These are phyloP conservation scores for Papilio xuthus DNA, from an alignment of 1,140 invertebrate species.

Conservation along the genomic window DNA sequence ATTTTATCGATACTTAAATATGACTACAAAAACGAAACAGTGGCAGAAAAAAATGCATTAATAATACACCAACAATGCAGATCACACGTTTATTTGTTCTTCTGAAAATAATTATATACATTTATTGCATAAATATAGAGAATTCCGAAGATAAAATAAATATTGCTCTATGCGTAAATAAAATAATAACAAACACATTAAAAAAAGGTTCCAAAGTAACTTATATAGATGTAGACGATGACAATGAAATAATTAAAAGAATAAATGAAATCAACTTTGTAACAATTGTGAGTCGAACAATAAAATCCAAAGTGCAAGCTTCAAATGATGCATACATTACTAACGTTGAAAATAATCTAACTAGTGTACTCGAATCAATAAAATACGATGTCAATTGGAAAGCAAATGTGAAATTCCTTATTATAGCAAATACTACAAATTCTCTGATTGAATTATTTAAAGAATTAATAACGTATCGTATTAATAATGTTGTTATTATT, in stretches of 20 bases:
- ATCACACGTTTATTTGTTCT: neutral
- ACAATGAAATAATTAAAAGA: slow-evolving; percentile 5
- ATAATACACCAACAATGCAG: neutral
- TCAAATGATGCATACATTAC: slow-evolving; percentile 3
- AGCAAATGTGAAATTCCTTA: neutral
- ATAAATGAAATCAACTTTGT: slow-evolving; percentile 11
- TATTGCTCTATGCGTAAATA: neutral
- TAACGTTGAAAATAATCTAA: neutral
- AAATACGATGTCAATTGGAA: slow-evolving; percentile 4
- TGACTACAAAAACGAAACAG: neutral
- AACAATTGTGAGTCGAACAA: neutral
- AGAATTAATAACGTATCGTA: slow-evolving; percentile 45
- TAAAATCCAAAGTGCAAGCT: neutral
- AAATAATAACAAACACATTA: neutral
- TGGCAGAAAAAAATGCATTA: neutral
- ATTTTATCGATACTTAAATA: too few species aligned
- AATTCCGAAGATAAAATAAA: neutral
- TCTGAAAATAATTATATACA: neutral
- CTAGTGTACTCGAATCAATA: neutral
- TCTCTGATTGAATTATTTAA: slow-evolving; percentile 48
- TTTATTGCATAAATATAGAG: neutral
- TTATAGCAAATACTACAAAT: slow-evolving; percentile 1
- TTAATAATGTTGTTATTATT: slow-evolving; percentile 52
- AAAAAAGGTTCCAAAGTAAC: neutral
- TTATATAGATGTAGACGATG: neutral